Base-by-base conservation (phyloP, 2,113 vertebrate species). In the Ahaetulla prasina region DNA sequence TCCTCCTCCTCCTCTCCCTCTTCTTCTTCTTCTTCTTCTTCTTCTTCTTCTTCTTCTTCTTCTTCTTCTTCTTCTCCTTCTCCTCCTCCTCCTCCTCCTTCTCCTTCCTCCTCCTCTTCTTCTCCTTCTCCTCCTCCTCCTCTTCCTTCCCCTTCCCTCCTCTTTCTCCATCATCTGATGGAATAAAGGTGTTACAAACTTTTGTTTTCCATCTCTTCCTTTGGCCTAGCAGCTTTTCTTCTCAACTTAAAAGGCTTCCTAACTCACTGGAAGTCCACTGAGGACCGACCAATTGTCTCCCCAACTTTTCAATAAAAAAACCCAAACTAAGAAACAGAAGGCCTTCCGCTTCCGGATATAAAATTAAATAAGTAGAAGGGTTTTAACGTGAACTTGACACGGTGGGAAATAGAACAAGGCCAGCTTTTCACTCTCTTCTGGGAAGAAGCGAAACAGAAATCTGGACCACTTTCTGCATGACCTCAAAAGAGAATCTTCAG, bases 301-400 rank as follows among this genome's bases (percentile, higher is more conserved):
- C 96, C 96, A 96, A 95, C 96, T 97, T 96, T 95, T 95, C 94
- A 95, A 96, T 94, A 95, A 95, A 94, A 95, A 93, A 94, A n/a
- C n/a, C 94, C 94, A 95, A 96, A 96, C 94, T 2, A 74, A 35
- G 87, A n/a, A 89, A 96, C 92, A 93, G 95, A 96, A 95, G 91
- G 85, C 93, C 95, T 96, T 93, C 93, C 94, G 94, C 89, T 89
- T 91, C 89, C 92, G 80, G 93, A 91, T 95, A 91, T 55, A 95
- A 87, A 96, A 95, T 80, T 39, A 80, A 80, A 39, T 80, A 20
- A 80, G n/a, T 74, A 35, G n/a, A 80, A 93, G 55, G 87, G 88
- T 91, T 96, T 49, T 96, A 94, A 96, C 95, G 87, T 91, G 35
- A 91, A 94, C 91, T 95, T 96, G 95, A 96, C 94, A 96, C 95